Evolutionary conservation across 2,113 vertebrate genomes (phyloP), one percentile per base, ranked within the genome.

Genomic region (Anhinga rufa): DNA sequence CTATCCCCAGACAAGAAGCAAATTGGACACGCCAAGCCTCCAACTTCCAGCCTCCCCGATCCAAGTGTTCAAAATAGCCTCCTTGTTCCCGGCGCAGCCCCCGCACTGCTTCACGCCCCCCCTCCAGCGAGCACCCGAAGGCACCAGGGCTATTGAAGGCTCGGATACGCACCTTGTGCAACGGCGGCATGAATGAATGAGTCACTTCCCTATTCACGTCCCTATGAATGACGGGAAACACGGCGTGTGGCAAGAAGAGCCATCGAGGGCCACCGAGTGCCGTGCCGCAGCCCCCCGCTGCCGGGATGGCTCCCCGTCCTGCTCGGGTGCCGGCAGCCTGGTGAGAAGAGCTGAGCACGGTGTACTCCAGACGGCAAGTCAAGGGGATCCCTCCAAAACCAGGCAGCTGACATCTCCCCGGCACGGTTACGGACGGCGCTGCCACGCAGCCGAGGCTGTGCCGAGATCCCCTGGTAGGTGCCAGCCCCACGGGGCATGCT

Each of bases 321-420:
- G 0, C 12, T 1, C 2, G 0, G 20, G 34, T 34, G 32, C 40
- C 3, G 1, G 4, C 29, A 54, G 54, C 40, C 24, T 20, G 15
- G 16, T 17, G n/a, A 52, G 72, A 44, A n/a, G 32, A 44, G 38
- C 40, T 38, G 17, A 68, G 52, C 42, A 16, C 2, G 3, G 62
- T 2, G 2, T 8, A 32, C 9, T 16, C 49, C 18, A 4, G 49
- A 38, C 3, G 2, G 18, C 19, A 26, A 25, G 15, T 28, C 42
- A 13, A 18, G 20, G 31, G 32, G 24, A 44, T 26, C 22, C 36
- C 57, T 15, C 48, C 9, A 17, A 21, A 71, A 58, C 19, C 57
- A 29, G 74, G 57, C 34, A 25, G 66, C 44, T 49, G 66, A 69
- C 25, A 46, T 38, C 42, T 34, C 22, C n/a, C 57, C 19, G 4